Percentiles rank a stretch among this genome's conserved stretches.
These are phyloP conservation scores for Origma solitaria DNA, from an alignment of 2,113 vertebrate genomes.

Conservation along the genomic window DNA sequence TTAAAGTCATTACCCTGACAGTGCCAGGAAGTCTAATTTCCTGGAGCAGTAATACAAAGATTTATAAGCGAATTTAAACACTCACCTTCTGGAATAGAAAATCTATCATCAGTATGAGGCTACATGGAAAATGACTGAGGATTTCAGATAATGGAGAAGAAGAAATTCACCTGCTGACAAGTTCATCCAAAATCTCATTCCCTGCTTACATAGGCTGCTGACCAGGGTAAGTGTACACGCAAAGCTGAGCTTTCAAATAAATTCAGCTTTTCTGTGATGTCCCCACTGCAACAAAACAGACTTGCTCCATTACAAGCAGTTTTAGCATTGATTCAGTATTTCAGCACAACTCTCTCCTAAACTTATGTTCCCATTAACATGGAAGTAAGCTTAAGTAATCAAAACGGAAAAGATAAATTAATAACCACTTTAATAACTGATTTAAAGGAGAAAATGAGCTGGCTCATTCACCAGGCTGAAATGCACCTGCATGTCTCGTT, in stretches of 20 bases:
- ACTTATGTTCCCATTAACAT: not conserved
- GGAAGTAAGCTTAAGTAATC: not conserved
- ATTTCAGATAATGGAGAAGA: slow-evolving; percentile 19
- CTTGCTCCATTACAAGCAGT: not conserved
- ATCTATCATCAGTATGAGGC: slow-evolving; percentile 35
- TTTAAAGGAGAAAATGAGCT: not conserved
- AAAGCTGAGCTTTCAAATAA: not conserved
- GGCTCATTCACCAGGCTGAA: not conserved
- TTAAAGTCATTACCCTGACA: slow-evolving; percentile 59
- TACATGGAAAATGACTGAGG: not conserved
- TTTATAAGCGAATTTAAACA: slow-evolving; percentile 55
- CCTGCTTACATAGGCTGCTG: not conserved
- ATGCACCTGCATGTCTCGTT: not conserved
- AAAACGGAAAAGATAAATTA: not conserved
- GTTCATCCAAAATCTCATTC: not conserved
- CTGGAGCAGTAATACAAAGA: slow-evolving; percentile 57
- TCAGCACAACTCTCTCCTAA: not conserved
- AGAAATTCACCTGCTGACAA: slow-evolving; percentile 13
- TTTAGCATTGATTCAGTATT: not conserved
- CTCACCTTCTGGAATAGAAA: slow-evolving; percentile 52
- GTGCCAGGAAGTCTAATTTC: slow-evolving; percentile 62
- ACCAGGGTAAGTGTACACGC: not conserved
- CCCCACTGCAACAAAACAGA: not conserved
- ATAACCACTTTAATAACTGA: not conserved
- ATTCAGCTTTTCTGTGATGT: not conserved